phyloP scores from a whole-genome alignment of 2,888 invertebrate species.

The Euzophera pinguis region DNA sequence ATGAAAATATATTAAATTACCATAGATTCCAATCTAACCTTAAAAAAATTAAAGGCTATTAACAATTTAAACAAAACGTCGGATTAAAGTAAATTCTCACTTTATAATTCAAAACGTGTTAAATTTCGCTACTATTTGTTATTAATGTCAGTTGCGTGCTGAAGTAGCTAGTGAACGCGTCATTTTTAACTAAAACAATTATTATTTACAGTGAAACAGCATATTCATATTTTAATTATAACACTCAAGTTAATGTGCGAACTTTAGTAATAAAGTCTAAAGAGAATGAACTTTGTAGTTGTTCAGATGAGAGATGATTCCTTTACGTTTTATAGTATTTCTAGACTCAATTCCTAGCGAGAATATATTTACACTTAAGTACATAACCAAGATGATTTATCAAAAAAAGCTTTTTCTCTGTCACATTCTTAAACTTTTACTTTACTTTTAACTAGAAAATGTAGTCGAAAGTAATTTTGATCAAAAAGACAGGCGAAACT shows the following conservation, averaged over 20 bases:
- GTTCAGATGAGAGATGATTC: background rate
- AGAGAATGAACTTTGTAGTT: background rate
- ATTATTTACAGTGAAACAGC: background rate
- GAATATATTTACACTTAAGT: too few relatives aligned
- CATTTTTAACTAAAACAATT: background rate
- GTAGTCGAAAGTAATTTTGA: too few relatives aligned
- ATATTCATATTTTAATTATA: background rate
- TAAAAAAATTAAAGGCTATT: background rate
- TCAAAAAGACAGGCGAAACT: too few relatives aligned
- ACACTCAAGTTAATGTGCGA: background rate
- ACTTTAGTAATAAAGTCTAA: background rate
- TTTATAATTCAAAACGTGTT: constrained; percentile 1
- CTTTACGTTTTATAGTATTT: background rate
- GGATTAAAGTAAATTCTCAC: background rate
- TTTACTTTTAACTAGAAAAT: too few relatives aligned
- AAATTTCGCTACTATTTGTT: background rate
- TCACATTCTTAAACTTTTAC: too few relatives aligned
- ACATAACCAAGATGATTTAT: too few relatives aligned
- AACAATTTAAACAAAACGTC: background rate
- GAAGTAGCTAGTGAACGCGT: background rate
- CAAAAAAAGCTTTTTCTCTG: too few relatives aligned
- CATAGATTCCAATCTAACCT: background rate
- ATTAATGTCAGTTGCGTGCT: constrained; percentile 2
- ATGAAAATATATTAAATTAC: background rate
- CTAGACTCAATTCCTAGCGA: too few relatives aligned